phyloP scores from a whole-genome alignment of 2,113 vertebrate genomes.

The Ochotona princeps region DNA sequence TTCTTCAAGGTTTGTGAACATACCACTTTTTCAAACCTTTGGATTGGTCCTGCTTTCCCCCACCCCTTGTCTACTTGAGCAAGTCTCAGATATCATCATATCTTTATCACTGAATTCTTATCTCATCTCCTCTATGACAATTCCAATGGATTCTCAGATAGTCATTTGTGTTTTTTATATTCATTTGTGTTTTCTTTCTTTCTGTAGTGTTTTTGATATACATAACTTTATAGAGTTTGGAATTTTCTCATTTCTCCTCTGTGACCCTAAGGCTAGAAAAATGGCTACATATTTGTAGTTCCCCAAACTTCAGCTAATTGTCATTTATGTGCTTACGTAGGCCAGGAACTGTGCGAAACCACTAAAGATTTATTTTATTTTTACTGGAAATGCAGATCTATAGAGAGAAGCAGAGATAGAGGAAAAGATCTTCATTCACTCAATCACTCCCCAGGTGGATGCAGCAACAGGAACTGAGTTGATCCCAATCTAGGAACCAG shows the following conservation, averaged over 20 bases:
- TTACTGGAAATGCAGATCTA: no score
- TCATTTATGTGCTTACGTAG: background rate
- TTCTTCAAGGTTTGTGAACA: background rate
- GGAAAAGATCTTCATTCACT: no score
- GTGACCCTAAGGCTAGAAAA: background rate
- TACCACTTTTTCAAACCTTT: background rate
- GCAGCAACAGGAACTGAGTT: no score
- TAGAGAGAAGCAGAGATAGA: no score
- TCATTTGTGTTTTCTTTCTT: background rate
- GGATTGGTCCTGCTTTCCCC: background rate
- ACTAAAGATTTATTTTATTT: background rate
- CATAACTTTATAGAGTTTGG: background rate
- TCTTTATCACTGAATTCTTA: background rate
- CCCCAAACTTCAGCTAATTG: background rate
- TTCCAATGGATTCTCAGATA: background rate
- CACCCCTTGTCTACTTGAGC: background rate
- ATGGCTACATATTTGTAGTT: background rate
- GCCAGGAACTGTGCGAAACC: background rate
- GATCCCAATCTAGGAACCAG: no score
- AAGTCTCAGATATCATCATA: background rate
- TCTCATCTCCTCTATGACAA: background rate
- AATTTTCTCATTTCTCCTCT: background rate
- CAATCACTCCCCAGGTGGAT: no score
- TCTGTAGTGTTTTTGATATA: background rate
- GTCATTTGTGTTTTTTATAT: background rate